Evolutionary conservation across 2,113 vertebrate genomes (phyloP).

Genomic region (Platycercus adscitus): DNA sequence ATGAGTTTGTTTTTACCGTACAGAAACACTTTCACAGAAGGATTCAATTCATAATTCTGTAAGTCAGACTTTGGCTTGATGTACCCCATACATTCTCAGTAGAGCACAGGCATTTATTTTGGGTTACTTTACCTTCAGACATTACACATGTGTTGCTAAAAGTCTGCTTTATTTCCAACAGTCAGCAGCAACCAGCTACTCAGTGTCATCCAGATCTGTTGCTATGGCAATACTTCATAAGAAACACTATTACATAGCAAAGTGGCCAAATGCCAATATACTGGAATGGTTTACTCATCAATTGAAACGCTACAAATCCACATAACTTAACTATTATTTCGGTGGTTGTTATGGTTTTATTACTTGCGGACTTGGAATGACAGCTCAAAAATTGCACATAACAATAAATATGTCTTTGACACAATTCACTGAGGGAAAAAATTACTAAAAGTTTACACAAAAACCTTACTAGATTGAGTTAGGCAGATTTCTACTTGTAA

Average conservation of each 20-base stretch:
- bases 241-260: conserved; percentile 5
- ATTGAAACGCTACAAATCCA: conserved; percentile 37
- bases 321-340: conserved; percentile 16
- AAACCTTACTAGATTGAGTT: conserved; percentile 18
- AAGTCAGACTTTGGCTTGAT: conserved; percentile 42
- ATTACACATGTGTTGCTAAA: conserved; percentile 55
- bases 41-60: not conserved
- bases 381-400: conserved; percentile 24
- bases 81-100: not conserved
- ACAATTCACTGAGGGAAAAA: conserved; percentile 5
- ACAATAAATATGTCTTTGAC: conserved; percentile 32
- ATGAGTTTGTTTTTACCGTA: not conserved
- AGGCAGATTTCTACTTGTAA: not conserved
- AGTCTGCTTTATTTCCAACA: conserved; percentile 65
- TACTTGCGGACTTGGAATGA: not conserved
- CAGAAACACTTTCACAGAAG: not conserved
- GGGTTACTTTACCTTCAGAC: conserved; percentile 60
- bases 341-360: conserved; percentile 49
- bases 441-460: conserved; percentile 1
- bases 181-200: conserved; percentile 53
- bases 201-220: conserved; percentile 57
- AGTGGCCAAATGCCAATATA: conserved; percentile 30
- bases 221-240: conserved; percentile 36
- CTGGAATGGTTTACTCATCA: conserved; percentile 56
- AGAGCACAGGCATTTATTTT: conserved; percentile 50